Conservation (phyloP, 2,797 vertebrate species). For the Tangara arthus region DNA sequence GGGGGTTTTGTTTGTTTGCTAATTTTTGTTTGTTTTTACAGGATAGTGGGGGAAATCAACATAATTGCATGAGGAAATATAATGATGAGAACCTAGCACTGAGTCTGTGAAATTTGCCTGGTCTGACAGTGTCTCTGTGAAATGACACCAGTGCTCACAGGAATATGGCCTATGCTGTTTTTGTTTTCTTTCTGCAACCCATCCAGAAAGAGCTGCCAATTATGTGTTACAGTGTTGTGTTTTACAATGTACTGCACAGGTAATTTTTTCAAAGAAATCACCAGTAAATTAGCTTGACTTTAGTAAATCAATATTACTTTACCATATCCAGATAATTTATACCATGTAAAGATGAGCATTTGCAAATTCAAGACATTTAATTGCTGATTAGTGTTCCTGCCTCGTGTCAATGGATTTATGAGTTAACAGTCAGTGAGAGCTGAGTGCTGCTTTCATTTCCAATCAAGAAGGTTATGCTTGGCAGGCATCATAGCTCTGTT, state of each 20-base stretch:
- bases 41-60: neutral
- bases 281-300: neutral
- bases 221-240: neutral
- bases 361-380: neutral
- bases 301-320: neutral
- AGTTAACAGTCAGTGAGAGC: neutral
- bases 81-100: neutral
- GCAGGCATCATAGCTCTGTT: neutral
- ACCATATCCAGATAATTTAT: neutral
- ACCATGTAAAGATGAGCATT: neutral
- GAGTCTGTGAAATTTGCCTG: neutral
- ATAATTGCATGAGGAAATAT: neutral
- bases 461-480: constrained; percentile 11
- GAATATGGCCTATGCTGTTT: neutral
- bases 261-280: neutral
- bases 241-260: neutral
- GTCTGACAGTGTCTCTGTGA: neutral
- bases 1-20: neutral
- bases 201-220: neutral
- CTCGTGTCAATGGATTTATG: neutral
- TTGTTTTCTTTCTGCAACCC: neutral
- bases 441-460: neutral
- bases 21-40: no score
- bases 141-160: neutral
- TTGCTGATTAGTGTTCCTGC: neutral